Percentiles rank a stretch among this genome's conserved stretches.
These are phyloP conservation scores for Hoplias malabaricus DNA, from an alignment of 2,113 vertebrate genomes.

Conservation along the genomic window DNA sequence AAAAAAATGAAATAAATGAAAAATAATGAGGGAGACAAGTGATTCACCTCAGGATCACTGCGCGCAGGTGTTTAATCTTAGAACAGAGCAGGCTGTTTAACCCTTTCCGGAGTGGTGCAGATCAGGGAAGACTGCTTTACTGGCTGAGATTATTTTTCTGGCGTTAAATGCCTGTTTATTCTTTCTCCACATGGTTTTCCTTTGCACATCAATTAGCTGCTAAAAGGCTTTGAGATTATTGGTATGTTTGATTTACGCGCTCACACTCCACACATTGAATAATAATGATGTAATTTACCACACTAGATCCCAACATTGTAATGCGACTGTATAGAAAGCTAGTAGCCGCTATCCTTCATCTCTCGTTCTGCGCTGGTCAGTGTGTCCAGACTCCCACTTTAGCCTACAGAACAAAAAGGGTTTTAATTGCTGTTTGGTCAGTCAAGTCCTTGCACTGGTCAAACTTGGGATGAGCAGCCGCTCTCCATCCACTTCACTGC, in stretches of 20 bases:
- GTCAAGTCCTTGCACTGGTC: not conserved
- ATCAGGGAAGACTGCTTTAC: not conserved
- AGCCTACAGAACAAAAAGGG: not conserved
- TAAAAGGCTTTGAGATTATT: not conserved
- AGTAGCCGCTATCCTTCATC: not conserved
- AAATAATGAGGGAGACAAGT: not conserved
- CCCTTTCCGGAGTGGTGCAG: not conserved
- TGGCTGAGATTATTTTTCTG: not conserved
- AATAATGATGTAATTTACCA: too few relatives aligned
- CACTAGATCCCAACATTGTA: too few relatives aligned
- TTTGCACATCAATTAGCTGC: too few relatives aligned
- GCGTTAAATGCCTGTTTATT: too few relatives aligned
- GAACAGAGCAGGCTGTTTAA: not conserved
- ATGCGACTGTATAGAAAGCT: too few relatives aligned
- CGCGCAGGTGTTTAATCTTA: not conserved
- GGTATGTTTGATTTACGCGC: too few relatives aligned
- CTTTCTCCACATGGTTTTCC: not conserved
- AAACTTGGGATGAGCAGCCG: not conserved
- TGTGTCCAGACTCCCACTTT: slow-evolving; percentile 15
- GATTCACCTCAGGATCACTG: not conserved
- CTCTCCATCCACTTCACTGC: not conserved
- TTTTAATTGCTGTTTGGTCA: slow-evolving; percentile 24
- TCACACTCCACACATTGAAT: too few relatives aligned
- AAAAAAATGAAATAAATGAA: not conserved
- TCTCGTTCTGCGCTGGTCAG: not conserved